These are phyloP conservation scores for Myripristis jacobus DNA, from an alignment of 2,797 vertebrate species.

Conservation along the genomic window DNA sequence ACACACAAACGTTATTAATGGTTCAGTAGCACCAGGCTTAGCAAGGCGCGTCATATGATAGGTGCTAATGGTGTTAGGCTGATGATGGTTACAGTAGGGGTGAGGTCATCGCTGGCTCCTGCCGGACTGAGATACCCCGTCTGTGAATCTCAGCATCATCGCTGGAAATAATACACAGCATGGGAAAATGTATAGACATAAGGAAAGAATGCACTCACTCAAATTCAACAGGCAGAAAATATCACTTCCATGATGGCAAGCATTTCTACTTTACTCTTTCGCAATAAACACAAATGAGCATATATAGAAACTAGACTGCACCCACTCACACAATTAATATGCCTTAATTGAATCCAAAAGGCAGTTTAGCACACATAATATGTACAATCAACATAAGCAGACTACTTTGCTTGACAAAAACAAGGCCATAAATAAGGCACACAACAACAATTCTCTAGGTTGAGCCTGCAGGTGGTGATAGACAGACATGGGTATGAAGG, in stretches of 20 bases:
- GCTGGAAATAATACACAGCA: conserved; percentile 44
- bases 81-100: conserved; percentile 72
- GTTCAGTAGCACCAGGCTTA: conserved; percentile 70
- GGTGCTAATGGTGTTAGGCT: conserved; percentile 71
- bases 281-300: too few relatives aligned
- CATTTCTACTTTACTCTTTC: too few relatives aligned
- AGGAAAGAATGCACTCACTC: not conserved
- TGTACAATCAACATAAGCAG: not conserved
- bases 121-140: conserved; percentile 61
- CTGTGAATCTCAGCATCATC: conserved; percentile 65
- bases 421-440: conserved; percentile 61
- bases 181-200: conserved; percentile 16
- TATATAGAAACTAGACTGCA: too few relatives aligned
- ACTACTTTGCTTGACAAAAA: conserved; percentile 37
- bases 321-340: too few relatives aligned
- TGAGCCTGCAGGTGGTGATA: conserved; percentile 52
- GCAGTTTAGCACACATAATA: not conserved
- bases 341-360: too few relatives aligned
- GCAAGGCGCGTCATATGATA: conserved; percentile 69
- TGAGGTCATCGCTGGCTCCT: conserved; percentile 78
- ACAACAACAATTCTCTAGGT: conserved; percentile 56
- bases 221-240: not conserved
- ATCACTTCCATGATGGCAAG: too few relatives aligned
- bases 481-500: conserved; percentile 38
- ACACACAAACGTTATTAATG: conserved; percentile 73